Base-by-base conservation (phyloP, 2,797 vertebrate species). In the Schizothorax lantsangensis region DNA sequence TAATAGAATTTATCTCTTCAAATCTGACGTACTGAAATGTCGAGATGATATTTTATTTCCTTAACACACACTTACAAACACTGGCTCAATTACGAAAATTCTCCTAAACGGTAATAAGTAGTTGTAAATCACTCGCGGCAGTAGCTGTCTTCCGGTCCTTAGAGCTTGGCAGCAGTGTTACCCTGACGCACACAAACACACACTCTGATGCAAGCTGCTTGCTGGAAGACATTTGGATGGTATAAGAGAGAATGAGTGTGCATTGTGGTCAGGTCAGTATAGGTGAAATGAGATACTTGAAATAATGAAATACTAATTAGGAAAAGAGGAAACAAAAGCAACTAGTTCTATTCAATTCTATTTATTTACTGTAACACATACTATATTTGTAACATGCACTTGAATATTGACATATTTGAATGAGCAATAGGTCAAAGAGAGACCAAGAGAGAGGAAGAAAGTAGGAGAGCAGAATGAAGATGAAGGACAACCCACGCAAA, bases 341-440 rank as follows among this genome's bases (percentile, higher is more conserved):
- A 36, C 12, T 15, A 7, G 69, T 69, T 49, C 14, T 38, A 5
- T 36, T 68, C 10, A 23, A 40, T 47, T 81, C 10, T 1, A 72
- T 62, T 15, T 88, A 81, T 85, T 84, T 83, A 73, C 81, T 57
- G 33, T 83, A 89, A 88, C 84, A 78, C 87, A 87, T 88, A 90
- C 84, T 79, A 85, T 83, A 86, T 87, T 89, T 92, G 90, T 86
- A 88, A 89, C 86, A 81, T 79, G 87, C 78, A 90, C 90, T 89
- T 84, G 68, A 87, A 81, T 88, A 91, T 92, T 91, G 93, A 93
- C 94, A 94, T 94, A 89, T 92, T 49, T 92, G 91, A 95, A 93
- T 93, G 93, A 94, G 93, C 91, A 93, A 92, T 89, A 93, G 94
- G 93, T 94, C 93, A 91, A 90, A 89, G 69, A 93, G 91, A 91